Evolutionary conservation across 2,797 vertebrate species (phyloP).

Genomic region (Melanogrammus aeglefinus): DNA sequence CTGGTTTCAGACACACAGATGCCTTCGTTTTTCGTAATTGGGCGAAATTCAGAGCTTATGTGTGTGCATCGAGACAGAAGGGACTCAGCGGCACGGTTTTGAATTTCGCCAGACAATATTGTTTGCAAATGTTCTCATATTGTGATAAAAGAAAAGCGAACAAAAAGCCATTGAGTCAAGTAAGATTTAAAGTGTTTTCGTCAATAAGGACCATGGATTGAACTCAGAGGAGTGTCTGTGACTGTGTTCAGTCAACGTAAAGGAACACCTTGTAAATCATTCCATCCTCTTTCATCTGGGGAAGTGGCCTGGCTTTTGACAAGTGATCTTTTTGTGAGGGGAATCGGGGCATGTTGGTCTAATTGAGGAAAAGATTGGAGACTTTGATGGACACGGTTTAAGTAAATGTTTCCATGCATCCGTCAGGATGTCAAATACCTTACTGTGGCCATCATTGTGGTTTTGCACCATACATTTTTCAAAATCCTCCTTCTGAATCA

Average conservation of each 20-base stretch:
- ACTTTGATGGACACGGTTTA: conserved; percentile 71
- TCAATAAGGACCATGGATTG: conserved; percentile 26
- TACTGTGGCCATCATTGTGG: conserved; percentile 62
- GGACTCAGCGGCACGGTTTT: background rate
- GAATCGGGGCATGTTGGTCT: conserved; percentile 57
- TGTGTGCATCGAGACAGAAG: background rate
- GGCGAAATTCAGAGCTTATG: background rate
- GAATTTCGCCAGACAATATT: background rate
- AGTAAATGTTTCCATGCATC: conserved; percentile 75
- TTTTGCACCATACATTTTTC: conserved; percentile 58
- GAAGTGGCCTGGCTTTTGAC: conserved; percentile 31
- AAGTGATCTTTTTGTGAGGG: conserved; percentile 51
- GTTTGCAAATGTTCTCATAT: background rate
- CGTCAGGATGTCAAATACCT: conserved; percentile 54
- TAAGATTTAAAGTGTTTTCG: conserved; percentile 18
- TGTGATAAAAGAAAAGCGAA: background rate
- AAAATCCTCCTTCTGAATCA: conserved; percentile 65
- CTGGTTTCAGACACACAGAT: conserved; percentile 2
- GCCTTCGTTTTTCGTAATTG: conserved; percentile 2
- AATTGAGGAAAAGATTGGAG: conserved; percentile 75
- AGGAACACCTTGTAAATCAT: conserved; percentile 50
- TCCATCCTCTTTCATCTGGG: conserved; percentile 48
- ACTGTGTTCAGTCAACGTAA: conserved; percentile 44
- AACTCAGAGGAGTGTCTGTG: conserved; percentile 29
- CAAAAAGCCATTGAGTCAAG: background rate